Evolutionary conservation across 2,888 invertebrate species (phyloP).

Genomic region (Idaea dimidiata): DNA sequence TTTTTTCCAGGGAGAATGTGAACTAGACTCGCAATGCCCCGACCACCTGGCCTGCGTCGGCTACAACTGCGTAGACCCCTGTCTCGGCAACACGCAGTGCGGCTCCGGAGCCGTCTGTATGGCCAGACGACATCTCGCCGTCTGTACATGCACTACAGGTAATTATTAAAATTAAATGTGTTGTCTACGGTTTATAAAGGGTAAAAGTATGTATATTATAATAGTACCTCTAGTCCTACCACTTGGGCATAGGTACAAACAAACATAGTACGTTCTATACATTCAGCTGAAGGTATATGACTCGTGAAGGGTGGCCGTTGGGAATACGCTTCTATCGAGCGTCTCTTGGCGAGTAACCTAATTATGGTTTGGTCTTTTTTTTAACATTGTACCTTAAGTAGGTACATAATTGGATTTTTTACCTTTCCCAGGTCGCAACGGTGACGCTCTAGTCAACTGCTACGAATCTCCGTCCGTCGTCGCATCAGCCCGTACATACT

Average conservation of each 20-base stretch:
- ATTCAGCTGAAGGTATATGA: no score
- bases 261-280: no score
- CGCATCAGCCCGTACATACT: slow-evolving; percentile 57
- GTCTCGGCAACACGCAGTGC: slow-evolving; percentile 86
- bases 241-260: no score
- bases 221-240: no score
- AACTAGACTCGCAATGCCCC: slow-evolving; percentile 87
- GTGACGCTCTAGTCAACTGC: slow-evolving; percentile 82
- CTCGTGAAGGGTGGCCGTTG: no score
- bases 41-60: slow-evolving; percentile 89
- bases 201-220: no score
- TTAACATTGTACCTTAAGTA: neutral
- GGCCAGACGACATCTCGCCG: slow-evolving; percentile 88
- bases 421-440: slow-evolving; percentile 76
- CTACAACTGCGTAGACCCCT: slow-evolving; percentile 87
- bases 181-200: no score
- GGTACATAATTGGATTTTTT: neutral
- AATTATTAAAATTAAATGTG: no score
- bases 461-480: slow-evolving; percentile 69
- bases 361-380: neutral
- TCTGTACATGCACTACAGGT: slow-evolving; percentile 90
- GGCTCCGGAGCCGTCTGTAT: slow-evolving; percentile 88
- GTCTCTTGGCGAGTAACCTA: no score
- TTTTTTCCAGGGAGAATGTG: slow-evolving; percentile 86
- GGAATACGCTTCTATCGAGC: no score